Base-by-base conservation (phyloP, 1,140 invertebrate species). In the Lordiphosa clarofinis region DNA sequence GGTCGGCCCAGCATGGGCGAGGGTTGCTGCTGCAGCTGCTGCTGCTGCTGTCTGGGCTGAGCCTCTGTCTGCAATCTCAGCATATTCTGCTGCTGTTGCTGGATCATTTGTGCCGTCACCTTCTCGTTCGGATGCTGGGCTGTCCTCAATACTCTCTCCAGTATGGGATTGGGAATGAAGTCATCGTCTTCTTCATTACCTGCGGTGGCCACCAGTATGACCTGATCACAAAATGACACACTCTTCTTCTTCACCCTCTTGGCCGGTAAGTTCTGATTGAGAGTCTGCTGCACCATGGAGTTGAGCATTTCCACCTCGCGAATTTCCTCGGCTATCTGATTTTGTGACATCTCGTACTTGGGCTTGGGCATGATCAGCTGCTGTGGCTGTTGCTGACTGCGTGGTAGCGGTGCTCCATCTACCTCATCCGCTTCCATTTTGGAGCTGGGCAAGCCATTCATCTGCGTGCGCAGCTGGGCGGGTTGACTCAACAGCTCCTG, bases 171-270 rank as follows among this genome's bases (percentile, higher is more conserved):
- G 0, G 96, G 96, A 82, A 97, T 95, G 71, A 96, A 96, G 71
- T 94, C 94, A 52, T 96, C 95, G 52, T 96, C 94, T 88, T 96
- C 96, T 68, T 96, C 94, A 70, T 97, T 96, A 76, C 97, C 96
- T 0, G 96, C 96, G 11, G 95, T 96, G 3, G 96, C 95, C 10
- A 97, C 96, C 28, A 97, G 90, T 55, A 96, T 96, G 0, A 98
- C 96, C 89, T 97, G 95, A 87, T 98, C 96, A 74, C 96, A 97
- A 88, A 98, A 98, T 0, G 96, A 97, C 1, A 98, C 96, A 70
- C 95, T 96, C 88, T 97, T 97, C 91, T 97, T 97, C 84, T 96
- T 96, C 5, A 92, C 91, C 52, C 93, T 91, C 65, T 92, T 91
- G 5, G 64, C 66, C 8, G 57, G 46, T 15, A 49, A 28, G 43